Conservation (phyloP, 2,888 invertebrate genomes). For the Neoaliturus tenellus region DNA sequence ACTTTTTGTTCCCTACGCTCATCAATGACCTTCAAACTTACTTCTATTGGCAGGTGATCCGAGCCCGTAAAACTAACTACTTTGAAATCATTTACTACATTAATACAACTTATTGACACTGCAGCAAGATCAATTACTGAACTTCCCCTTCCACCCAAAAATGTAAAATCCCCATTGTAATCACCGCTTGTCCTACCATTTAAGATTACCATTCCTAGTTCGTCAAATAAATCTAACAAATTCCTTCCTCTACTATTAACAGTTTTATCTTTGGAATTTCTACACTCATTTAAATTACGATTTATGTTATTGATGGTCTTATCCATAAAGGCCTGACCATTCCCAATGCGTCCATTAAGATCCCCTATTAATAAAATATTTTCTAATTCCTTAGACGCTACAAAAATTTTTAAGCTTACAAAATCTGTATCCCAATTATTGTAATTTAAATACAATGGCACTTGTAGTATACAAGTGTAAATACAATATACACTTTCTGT, state of each 20-base stretch:
- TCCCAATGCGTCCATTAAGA: too few relatives aligned
- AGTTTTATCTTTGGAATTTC: background rate
- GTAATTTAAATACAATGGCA: too few relatives aligned
- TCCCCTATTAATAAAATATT: too few relatives aligned
- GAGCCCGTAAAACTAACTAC: conserved; percentile 1
- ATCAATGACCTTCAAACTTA: background rate
- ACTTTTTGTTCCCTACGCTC: background rate
- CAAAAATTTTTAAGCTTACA: too few relatives aligned
- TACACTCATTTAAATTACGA: background rate
- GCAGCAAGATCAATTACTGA: background rate
- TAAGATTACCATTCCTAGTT: background rate
- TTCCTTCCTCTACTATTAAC: background rate
- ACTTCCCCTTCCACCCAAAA: background rate
- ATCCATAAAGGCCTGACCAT: too few relatives aligned
- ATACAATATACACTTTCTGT: too few relatives aligned
- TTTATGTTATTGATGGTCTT: too few relatives aligned
- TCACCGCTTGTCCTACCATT: background rate
- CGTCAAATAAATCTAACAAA: background rate
- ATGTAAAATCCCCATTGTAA: background rate
- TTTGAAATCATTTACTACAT: background rate
- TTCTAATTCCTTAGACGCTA: too few relatives aligned
- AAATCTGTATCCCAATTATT: too few relatives aligned
- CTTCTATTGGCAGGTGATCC: background rate
- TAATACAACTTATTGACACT: background rate
- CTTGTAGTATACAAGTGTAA: too few relatives aligned